phyloP scores from a whole-genome alignment of 2,113 vertebrate species.

The Coreoperca whiteheadi region DNA sequence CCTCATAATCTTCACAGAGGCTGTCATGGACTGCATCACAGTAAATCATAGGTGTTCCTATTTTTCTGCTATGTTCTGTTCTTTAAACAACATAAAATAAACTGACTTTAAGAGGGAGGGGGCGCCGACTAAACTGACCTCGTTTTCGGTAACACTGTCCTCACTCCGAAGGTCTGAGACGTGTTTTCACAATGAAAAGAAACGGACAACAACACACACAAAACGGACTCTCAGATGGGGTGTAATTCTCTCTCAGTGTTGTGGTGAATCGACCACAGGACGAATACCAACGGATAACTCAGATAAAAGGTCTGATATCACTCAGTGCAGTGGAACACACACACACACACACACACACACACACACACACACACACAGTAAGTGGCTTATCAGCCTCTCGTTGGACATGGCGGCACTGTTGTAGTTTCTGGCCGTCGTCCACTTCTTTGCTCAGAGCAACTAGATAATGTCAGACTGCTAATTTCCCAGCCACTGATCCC shows the following conservation, averaged over 20 bases:
- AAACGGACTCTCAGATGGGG: background rate
- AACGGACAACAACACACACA: background rate
- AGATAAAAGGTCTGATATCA: constrained; percentile 33
- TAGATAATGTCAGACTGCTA: constrained; percentile 65
- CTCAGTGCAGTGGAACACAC: background rate
- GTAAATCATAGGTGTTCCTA: too few species aligned
- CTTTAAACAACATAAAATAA: too few species aligned
- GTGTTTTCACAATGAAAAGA: background rate
- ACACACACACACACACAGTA: constrained; percentile 16
- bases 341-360: constrained; percentile 23
- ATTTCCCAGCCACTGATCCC: constrained; percentile 56
- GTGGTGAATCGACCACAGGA: constrained; percentile 24
- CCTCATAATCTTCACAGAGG: background rate
- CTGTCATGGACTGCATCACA: background rate
- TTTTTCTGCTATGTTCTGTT: too few species aligned
- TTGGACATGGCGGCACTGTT: constrained; percentile 23
- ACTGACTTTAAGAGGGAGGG: too few species aligned
- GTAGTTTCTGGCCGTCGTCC: constrained; percentile 49
- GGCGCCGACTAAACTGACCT: background rate
- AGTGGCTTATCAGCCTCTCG: constrained; percentile 28
- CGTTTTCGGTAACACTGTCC: background rate
- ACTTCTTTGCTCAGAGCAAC: constrained; percentile 50
- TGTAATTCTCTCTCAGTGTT: constrained; percentile 15
- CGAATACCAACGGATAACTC: constrained; percentile 5
- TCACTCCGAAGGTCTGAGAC: background rate